A percentile compares a stretch with the other conserved stretches of the same genome.
phyloP scores from a whole-genome alignment of 1,140 invertebrate species.

The Ridgeia piscesae region DNA sequence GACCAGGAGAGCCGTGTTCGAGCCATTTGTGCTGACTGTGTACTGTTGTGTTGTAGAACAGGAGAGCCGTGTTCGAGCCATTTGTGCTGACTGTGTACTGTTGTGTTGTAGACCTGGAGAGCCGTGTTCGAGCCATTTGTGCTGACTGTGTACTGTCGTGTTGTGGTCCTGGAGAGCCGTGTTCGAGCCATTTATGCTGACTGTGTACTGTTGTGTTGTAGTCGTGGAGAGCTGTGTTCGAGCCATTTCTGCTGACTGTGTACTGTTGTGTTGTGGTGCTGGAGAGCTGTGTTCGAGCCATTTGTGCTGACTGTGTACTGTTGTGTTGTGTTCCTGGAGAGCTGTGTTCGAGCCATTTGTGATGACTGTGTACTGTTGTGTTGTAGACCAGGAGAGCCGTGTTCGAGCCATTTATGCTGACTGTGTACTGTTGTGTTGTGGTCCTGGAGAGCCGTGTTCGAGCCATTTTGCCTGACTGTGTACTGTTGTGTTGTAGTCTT shows the following conservation, averaged over 20 bases:
- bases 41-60: not conserved
- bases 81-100: not conserved
- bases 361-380: not conserved
- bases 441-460: not conserved
- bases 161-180: not conserved
- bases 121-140: constrained; percentile 6
- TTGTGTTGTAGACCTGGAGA: not conserved
- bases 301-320: not conserved
- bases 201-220: not conserved
- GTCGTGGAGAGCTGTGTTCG: not conserved
- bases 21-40: constrained; percentile 11
- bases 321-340: not conserved
- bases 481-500: not conserved
- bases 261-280: not conserved
- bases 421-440: not conserved
- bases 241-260: too few relatives aligned
- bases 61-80: not conserved
- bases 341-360: constrained; percentile 8
- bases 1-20: not conserved
- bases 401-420: not conserved
- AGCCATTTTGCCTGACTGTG: not conserved
- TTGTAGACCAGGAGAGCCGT: not conserved
- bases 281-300: not conserved
- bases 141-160: not conserved
- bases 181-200: not conserved